Evolutionary conservation across 1,140 invertebrate species (phyloP).

Genomic region (Drosophila bocqueti): DNA sequence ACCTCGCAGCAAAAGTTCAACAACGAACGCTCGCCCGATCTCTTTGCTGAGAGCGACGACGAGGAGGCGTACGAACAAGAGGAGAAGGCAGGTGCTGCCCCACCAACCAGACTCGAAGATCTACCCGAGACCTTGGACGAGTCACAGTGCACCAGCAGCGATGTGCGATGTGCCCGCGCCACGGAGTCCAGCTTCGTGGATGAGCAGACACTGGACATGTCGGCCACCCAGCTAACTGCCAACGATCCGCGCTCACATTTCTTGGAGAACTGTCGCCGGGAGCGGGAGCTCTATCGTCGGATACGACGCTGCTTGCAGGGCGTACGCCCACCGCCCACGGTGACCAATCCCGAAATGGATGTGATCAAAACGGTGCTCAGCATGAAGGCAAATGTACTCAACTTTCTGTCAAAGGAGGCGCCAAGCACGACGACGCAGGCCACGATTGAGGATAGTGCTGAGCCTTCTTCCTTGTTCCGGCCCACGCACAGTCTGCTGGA

Average conservation of each 20-base stretch:
- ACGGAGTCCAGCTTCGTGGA: constrained; percentile 78
- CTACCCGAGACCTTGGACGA: constrained; percentile 57
- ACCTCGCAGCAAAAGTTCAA: constrained; percentile 55
- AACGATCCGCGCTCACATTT: constrained; percentile 62
- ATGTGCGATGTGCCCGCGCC: constrained; percentile 40
- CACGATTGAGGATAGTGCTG: constrained; percentile 41
- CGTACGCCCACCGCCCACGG: constrained; percentile 88
- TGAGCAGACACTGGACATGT: constrained; percentile 63
- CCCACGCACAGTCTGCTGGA: constrained; percentile 78
- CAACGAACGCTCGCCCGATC: constrained; percentile 79
- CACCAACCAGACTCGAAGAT: constrained; percentile 44
- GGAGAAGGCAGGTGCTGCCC: constrained; percentile 34
- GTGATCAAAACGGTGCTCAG: constrained; percentile 83
- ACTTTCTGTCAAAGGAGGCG: constrained; percentile 48
- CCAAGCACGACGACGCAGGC: background rate
- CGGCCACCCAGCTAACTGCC: constrained; percentile 38
- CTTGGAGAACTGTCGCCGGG: constrained; percentile 73
- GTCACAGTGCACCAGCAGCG: constrained; percentile 52
- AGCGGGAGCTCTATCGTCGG: constrained; percentile 68
- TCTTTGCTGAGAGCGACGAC: constrained; percentile 81
- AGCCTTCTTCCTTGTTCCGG: constrained; percentile 52
- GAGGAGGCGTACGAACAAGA: constrained; percentile 44
- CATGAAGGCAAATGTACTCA: constrained; percentile 85
- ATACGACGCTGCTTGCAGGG: constrained; percentile 85
- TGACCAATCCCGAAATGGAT: constrained; percentile 86